Percentiles rank a stretch among this genome's conserved stretches.
These are phyloP conservation scores for Eolophus roseicapilla DNA, from an alignment of 2,113 vertebrate species.

Conservation along the genomic window DNA sequence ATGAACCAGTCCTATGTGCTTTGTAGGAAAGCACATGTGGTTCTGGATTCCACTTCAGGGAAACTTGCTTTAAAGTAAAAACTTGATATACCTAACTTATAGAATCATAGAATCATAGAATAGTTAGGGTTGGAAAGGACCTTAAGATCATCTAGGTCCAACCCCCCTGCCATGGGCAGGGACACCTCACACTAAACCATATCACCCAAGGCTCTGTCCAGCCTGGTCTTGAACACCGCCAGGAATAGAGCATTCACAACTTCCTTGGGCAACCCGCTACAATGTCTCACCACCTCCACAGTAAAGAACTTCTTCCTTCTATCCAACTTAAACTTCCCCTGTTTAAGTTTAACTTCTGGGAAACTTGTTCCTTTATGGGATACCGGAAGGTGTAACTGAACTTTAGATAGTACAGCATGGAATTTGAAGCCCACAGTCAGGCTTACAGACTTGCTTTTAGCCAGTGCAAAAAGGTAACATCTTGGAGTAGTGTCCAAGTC, in stretches of 20 bases:
- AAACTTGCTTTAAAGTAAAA: neutral
- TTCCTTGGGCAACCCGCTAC: too few species aligned
- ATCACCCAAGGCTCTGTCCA: too few species aligned
- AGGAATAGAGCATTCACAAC: too few species aligned
- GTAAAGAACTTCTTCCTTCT: too few species aligned
- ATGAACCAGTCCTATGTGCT: accelerated
- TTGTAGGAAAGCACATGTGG: neutral
- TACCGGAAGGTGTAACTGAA: neutral
- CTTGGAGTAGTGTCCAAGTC: neutral
- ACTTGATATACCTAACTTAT: neutral
- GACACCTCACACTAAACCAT: too few species aligned
- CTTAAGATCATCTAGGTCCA: too few species aligned
- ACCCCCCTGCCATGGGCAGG: too few species aligned
- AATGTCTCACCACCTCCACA: too few species aligned
- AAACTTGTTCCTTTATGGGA: neutral
- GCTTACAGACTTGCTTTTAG: neutral
- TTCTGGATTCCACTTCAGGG: neutral
- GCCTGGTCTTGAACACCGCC: too few species aligned
- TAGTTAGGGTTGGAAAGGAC: too few species aligned
- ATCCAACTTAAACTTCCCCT: too few species aligned
- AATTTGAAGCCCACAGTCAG: neutral
- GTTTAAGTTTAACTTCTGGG: neutral
- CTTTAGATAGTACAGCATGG: neutral
- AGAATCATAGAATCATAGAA: too few species aligned
- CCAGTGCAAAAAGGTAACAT: neutral